phyloP scores from a whole-genome alignment of 2,113 vertebrate genomes.

The Rostratula benghalensis region DNA sequence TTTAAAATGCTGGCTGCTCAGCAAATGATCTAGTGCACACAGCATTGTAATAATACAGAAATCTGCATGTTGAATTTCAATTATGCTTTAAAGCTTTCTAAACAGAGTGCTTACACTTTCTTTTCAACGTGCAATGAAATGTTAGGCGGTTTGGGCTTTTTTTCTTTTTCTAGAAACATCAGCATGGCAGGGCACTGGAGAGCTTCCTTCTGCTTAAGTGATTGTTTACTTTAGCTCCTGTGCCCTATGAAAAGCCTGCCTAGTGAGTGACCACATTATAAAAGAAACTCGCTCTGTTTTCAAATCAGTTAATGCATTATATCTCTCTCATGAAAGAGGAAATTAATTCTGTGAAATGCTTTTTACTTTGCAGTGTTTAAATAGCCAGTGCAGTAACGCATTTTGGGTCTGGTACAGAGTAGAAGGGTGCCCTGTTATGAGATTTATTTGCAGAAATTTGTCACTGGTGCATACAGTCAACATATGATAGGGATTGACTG shows the following conservation, averaged over 20 bases:
- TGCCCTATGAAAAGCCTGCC: slow-evolving; percentile 17
- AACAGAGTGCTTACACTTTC: slow-evolving; percentile 33
- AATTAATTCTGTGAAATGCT: slow-evolving; percentile 34
- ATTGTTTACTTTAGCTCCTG: slow-evolving; percentile 18
- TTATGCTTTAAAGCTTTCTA: slow-evolving; percentile 48
- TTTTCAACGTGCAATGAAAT: slow-evolving; percentile 33
- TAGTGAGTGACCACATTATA: background rate
- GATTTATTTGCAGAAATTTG: slow-evolving; percentile 10
- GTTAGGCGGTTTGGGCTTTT: background rate
- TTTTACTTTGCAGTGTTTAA: slow-evolving; percentile 14
- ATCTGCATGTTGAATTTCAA: slow-evolving; percentile 61
- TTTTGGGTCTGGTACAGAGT: background rate
- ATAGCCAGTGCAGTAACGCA: background rate
- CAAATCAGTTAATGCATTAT: background rate
- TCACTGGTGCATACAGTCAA: background rate
- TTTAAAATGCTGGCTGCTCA: slow-evolving; percentile 68
- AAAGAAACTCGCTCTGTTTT: background rate
- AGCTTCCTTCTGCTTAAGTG: slow-evolving; percentile 11
- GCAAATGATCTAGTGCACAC: slow-evolving; percentile 60
- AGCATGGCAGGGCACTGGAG: background rate
- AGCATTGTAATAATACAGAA: slow-evolving; percentile 60
- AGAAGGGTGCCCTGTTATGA: background rate
- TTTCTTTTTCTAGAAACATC: background rate
- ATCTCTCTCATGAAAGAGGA: slow-evolving; percentile 12
- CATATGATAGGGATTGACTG: background rate